Percentiles rank a stretch among this genome's conserved stretches.
Evolutionary conservation across 2,888 invertebrate species (phyloP).

Genomic region (Pterobdella sp.): DNA sequence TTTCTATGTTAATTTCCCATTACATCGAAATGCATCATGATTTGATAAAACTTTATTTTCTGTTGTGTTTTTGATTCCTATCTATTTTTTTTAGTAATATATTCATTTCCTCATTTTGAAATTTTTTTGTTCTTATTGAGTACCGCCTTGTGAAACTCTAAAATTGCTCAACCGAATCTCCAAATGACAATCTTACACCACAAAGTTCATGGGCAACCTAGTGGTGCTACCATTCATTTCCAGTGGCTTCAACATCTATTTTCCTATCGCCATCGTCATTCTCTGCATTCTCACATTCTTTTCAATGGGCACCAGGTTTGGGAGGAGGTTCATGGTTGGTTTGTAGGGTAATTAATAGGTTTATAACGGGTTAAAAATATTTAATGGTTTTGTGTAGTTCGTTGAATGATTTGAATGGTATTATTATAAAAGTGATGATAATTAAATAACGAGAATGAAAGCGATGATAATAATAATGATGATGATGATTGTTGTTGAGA

Average conservation of each 20-base stretch:
- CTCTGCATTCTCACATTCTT: slow-evolving; percentile 89
- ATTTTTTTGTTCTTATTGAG: neutral
- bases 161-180: neutral
- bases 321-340: neutral
- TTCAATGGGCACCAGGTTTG: slow-evolving; percentile 77
- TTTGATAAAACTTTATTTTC: too few species aligned
- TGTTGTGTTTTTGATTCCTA: too few species aligned
- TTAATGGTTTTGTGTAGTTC: neutral
- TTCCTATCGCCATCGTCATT: slow-evolving; percentile 88
- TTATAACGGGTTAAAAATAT: neutral
- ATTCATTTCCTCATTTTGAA: neutral
- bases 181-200: slow-evolving; percentile 21
- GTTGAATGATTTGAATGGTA: neutral
- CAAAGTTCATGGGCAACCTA: slow-evolving; percentile 92
- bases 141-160: neutral
- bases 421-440: too few species aligned
- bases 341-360: neutral
- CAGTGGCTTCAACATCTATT: slow-evolving; percentile 96
- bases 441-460: too few species aligned
- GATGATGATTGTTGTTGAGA: too few species aligned
- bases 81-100: neutral
- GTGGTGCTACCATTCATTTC: slow-evolving; percentile 92
- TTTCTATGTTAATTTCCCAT: too few species aligned
- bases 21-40: too few species aligned
- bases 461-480: too few species aligned